Evolutionary conservation across 2,113 vertebrate species (phyloP).

Genomic region (Nerophis lumbriciformis): DNA sequence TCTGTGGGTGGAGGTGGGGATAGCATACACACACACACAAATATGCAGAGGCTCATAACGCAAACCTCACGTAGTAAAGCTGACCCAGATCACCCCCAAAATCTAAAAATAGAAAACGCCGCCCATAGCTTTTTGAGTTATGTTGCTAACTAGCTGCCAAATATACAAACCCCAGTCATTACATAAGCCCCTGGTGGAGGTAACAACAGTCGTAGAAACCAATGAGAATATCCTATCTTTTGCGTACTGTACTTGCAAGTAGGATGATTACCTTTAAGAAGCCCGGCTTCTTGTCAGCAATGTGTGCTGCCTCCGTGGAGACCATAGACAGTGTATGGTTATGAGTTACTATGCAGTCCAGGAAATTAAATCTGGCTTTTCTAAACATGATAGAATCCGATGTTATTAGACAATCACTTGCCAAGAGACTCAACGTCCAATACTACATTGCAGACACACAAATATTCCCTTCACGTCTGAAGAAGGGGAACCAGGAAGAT

Average conservation of each 20-base stretch:
- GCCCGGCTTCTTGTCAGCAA: conserved; percentile 30
- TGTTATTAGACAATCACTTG: conserved; percentile 52
- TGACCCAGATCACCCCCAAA: too few relatives aligned
- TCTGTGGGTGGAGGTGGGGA: too few relatives aligned
- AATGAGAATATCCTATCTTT: background rate
- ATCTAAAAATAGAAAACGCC: too few relatives aligned
- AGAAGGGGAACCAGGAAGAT: background rate
- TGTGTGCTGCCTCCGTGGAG: conserved; percentile 23
- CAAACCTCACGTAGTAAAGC: too few relatives aligned
- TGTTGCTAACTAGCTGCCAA: too few relatives aligned
- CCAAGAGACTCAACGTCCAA: conserved; percentile 43
- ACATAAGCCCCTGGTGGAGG: too few relatives aligned
- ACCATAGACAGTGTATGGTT: conserved; percentile 17
- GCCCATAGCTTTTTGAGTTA: too few relatives aligned
- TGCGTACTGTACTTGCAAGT: conserved; percentile 16
- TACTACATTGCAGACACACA: conserved; percentile 13
- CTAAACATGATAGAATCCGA: conserved; percentile 39
- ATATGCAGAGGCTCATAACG: too few relatives aligned
- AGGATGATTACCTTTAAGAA: conserved; percentile 20
- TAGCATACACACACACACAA: too few relatives aligned
- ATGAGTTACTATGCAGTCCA: conserved; percentile 30
- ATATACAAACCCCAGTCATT: too few relatives aligned
- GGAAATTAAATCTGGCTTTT: conserved; percentile 42
- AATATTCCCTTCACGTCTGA: background rate
- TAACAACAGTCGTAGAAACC: too few relatives aligned